Conservation (phyloP, 2,888 invertebrate species). For the Gymnocheta viridis region DNA sequence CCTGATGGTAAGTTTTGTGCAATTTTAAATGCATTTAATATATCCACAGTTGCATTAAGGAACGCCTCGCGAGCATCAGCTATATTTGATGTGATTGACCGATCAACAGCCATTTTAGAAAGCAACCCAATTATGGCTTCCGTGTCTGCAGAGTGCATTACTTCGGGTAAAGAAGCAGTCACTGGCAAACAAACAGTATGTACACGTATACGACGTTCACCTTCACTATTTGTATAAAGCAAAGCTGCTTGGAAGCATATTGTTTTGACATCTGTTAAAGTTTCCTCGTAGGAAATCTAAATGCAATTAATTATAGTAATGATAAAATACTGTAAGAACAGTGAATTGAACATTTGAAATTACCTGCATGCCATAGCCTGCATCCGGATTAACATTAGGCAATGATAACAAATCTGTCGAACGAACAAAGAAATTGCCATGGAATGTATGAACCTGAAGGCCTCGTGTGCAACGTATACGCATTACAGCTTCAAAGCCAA, state of each 20-base stretch:
- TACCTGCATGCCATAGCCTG: conserved; percentile 98
- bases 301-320: neutral
- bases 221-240: conserved; percentile 97
- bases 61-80: conserved; percentile 98
- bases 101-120: conserved; percentile 98
- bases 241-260: conserved; percentile 99
- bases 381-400: conserved; percentile 98
- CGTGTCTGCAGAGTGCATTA: conserved; percentile 95
- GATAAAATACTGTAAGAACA: neutral
- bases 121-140: conserved; percentile 95
- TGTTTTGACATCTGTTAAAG: conserved; percentile 90
- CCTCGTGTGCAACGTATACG: conserved; percentile 96
- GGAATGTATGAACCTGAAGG: conserved; percentile 97
- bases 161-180: conserved; percentile 90
- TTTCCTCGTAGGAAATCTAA: conserved; percentile 92
- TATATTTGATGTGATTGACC: conserved; percentile 92
- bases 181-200: conserved; percentile 98
- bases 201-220: conserved; percentile 97
- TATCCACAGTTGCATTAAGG: conserved; percentile 96
- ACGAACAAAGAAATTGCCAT: conserved; percentile 99
- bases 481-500: conserved; percentile 99
- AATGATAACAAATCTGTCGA: conserved; percentile 97
- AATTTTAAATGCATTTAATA: conserved; percentile 88
- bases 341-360: conserved; percentile 5
- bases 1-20: conserved; percentile 85